phyloP scores from a whole-genome alignment of 2,113 vertebrate species.

The Lophotis ruficrista region DNA sequence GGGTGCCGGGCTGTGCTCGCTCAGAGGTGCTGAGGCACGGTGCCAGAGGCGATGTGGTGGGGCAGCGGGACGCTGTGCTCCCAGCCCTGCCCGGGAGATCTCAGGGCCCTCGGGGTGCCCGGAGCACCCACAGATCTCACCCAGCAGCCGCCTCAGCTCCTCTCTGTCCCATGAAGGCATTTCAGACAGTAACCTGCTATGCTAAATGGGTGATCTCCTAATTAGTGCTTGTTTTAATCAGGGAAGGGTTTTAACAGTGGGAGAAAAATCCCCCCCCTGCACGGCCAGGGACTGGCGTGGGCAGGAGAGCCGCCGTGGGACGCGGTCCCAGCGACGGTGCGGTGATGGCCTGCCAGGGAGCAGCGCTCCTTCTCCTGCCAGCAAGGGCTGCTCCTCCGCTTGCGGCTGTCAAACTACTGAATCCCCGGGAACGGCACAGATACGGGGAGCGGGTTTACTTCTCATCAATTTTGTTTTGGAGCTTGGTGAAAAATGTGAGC shows the following conservation, averaged over 20 bases:
- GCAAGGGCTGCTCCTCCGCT: background rate
- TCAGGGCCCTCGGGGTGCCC: background rate
- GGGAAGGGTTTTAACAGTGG: background rate
- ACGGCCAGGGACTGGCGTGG: background rate
- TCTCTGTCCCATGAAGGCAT: background rate
- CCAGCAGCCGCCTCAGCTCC: background rate
- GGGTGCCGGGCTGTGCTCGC: rapidly evolving
- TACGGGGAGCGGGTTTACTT: background rate
- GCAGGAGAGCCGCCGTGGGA: background rate
- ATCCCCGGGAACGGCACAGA: background rate
- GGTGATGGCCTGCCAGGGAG: background rate
- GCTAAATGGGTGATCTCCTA: background rate
- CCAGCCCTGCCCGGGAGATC: background rate
- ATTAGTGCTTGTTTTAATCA: background rate
- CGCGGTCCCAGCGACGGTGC: background rate
- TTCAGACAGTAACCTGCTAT: background rate
- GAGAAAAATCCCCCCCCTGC: background rate
- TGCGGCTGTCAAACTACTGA: background rate
- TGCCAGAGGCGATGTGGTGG: rapidly evolving
- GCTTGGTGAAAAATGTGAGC: conserved; percentile 23
- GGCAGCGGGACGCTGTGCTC: background rate
- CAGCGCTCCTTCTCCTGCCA: background rate
- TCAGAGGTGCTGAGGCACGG: background rate
- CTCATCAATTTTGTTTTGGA: background rate
- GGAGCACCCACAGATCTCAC: background rate